Base-by-base conservation (phyloP, 2,888 invertebrate species). In the Drosophila silvestris region DNA sequence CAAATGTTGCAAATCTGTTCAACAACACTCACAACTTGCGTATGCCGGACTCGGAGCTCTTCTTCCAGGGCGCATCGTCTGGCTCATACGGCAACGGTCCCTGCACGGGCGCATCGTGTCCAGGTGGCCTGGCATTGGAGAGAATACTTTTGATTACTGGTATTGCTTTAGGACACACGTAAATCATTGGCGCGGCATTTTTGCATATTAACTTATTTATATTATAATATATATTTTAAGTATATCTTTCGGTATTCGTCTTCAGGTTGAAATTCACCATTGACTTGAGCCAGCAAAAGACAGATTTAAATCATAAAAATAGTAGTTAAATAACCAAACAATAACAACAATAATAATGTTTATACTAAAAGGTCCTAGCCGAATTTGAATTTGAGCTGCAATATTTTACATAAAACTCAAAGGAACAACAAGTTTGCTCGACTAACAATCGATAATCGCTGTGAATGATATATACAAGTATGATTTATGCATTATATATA, bases 21-120 rank as follows among this genome's bases (percentile, higher is more conserved):
- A 14, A 7, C 19, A 53, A 22, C 57, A 95, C 97, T 96, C 95
- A 98, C 98, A 98, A 97, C 95, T 97, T 97, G 91, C 97, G 95
- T 90, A 98, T 97, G 52, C 98, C 97, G 77, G 97, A 97, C 94
- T 97, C 97, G 26, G 91, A 91, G 41, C 96, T 95, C 91, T 95
- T 96, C 93, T 97, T 97, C 97, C 98, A 98, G 0, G 98, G 98
- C 70, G 99, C 99, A 94, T 99, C 99, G 90, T 98, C 98, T 0
- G 99, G 99, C 93, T 99, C 99, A 63, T 96, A 97, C 33, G 99
- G 99, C 86, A 99, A 94, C 1, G 99, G 99, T 5, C 99, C 99
- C 93, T 99, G 98, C 0, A 99, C 99, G 2, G 98, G 97, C 19
- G 97, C 96, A 91, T 98, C 98, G 78, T 97, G 97, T 52, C 96